Conservation (phyloP, 1,140 invertebrate genomes). For the Stegodyphus dumicola region DNA sequence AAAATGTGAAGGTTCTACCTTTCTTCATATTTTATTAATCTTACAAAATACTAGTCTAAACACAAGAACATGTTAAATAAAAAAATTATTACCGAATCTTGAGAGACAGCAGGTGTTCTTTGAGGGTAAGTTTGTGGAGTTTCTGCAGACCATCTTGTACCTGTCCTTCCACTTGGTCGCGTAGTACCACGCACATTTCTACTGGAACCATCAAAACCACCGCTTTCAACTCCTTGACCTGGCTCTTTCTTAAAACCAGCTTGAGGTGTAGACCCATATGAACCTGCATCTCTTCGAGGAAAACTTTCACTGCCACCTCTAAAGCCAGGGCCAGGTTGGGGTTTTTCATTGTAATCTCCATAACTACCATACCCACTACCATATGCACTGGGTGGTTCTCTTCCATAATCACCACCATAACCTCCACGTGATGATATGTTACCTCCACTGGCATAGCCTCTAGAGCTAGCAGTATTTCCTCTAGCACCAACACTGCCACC, state of each 20-base stretch:
- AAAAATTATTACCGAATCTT: no score
- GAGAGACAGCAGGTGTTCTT: neutral
- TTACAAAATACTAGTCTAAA: no score
- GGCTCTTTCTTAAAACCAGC: conserved; percentile 33
- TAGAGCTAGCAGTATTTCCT: conserved; percentile 4
- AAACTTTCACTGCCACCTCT: neutral
- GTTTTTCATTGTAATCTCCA: neutral
- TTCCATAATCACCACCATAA: neutral
- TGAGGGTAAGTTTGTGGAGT: neutral
- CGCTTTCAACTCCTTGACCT: neutral
- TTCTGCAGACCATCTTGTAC: conserved; percentile 43
- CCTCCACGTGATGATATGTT: neutral
- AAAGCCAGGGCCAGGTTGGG: neutral
- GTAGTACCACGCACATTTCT: neutral
- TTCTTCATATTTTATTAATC: no score
- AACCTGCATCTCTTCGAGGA: neutral
- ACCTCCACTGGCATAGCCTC: neutral
- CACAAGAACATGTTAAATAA: no score
- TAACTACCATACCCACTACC: conserved; percentile 23
- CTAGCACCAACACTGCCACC: neutral
- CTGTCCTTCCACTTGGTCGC: conserved; percentile 15
- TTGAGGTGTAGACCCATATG: conserved; percentile 1
- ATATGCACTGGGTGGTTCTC: neutral
- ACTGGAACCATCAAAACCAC: neutral
- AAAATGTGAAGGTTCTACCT: no score